A percentile compares a stretch with the other conserved stretches of the same genome.
phyloP scores from a whole-genome alignment of 1,140 invertebrate species.

The Coptotermes formosanus region DNA sequence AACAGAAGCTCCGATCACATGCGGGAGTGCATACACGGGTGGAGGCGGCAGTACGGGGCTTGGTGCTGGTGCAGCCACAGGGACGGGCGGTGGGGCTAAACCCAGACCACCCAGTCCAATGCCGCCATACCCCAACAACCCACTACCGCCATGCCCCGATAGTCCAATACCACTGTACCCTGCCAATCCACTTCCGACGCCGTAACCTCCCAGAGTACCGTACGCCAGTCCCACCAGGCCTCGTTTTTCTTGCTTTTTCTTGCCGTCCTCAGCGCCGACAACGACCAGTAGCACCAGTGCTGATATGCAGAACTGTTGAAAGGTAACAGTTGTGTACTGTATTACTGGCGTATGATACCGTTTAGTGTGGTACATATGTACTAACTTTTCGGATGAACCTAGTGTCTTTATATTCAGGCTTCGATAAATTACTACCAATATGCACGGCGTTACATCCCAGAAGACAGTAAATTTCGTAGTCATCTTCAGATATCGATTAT shows the following conservation, averaged over 20 bases:
- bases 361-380: too few relatives aligned
- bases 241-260: constrained; percentile 27
- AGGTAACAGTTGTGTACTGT: too few relatives aligned
- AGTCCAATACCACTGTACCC: not conserved
- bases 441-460: too few relatives aligned
- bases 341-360: too few relatives aligned
- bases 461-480: too few relatives aligned
- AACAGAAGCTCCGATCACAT: not conserved
- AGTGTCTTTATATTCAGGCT: too few relatives aligned
- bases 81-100: not conserved
- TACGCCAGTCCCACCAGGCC: constrained; percentile 22
- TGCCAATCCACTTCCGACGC: not conserved
- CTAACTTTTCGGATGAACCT: too few relatives aligned
- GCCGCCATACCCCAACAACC: not conserved
- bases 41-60: not conserved
- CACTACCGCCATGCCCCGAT: not conserved
- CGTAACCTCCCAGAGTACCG: constrained; percentile 2
- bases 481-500: too few relatives aligned
- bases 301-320: not conserved
- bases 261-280: not conserved
- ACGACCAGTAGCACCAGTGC: constrained; percentile 8
- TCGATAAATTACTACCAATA: too few relatives aligned
- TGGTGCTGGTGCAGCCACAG: not conserved
- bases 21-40: not conserved
- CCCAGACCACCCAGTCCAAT: too few relatives aligned